A percentile compares a stretch with the other conserved stretches of the same genome.
Conservation (phyloP, 2,797 vertebrate genomes). For the Anabas testudineus region DNA sequence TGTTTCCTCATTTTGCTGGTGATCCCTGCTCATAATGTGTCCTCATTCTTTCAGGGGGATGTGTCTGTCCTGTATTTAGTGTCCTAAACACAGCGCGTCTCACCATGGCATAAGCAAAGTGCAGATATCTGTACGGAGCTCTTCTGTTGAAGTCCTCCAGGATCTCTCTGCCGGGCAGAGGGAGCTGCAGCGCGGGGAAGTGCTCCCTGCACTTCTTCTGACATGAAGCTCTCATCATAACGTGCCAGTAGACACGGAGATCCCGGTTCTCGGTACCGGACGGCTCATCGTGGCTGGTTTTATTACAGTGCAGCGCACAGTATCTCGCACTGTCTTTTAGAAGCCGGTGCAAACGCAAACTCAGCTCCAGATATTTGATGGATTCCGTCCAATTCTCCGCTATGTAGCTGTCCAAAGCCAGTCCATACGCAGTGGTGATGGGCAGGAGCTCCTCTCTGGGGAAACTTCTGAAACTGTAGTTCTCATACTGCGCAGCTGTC, state of each 20-base stretch:
- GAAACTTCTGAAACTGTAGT: slow-evolving; percentile 86
- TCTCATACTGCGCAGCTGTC: slow-evolving; percentile 83
- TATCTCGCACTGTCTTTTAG: slow-evolving; percentile 86
- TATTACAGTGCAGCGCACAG: slow-evolving; percentile 81
- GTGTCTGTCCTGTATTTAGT: background rate
- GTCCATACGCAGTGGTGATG: slow-evolving; percentile 82
- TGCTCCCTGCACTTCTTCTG: slow-evolving; percentile 84
- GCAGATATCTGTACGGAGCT: slow-evolving; percentile 88
- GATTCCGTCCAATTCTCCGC: slow-evolving; percentile 88
- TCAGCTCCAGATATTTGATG: slow-evolving; percentile 84
- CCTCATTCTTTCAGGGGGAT: too few species aligned
- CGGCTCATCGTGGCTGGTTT: slow-evolving; percentile 12
- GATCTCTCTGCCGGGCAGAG: slow-evolving; percentile 83
- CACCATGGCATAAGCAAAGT: slow-evolving; percentile 90
- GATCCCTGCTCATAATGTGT: too few species aligned
- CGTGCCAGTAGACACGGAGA: slow-evolving; percentile 76
- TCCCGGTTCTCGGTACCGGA: slow-evolving; percentile 55
- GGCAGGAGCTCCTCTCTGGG: slow-evolving; percentile 85
- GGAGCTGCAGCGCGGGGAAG: slow-evolving; percentile 86
- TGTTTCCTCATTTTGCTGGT: too few species aligned
- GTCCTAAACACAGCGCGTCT: slow-evolving; percentile 18
- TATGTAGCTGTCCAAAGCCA: slow-evolving; percentile 86
- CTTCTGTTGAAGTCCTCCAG: slow-evolving; percentile 87
- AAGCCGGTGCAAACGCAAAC: slow-evolving; percentile 87
- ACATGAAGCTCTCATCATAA: slow-evolving; percentile 85